Base-by-base conservation (phyloP, 2,888 invertebrate species). In the Drosophila quinaria region DNA sequence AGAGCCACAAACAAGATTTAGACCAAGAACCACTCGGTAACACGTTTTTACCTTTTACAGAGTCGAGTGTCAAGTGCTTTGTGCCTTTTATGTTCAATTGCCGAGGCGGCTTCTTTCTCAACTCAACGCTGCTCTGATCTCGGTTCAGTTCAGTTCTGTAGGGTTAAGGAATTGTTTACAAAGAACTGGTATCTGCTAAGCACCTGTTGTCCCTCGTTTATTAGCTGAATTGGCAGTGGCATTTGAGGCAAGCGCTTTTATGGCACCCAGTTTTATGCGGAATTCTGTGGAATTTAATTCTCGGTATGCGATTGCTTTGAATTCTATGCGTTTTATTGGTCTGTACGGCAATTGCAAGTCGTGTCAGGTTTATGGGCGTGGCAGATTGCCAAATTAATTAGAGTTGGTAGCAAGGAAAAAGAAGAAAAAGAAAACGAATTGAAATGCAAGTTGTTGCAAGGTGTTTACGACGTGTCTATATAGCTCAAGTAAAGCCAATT, bases 141-240 rank as follows among this genome's bases (percentile, higher is more conserved):
- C 22, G 41, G 54, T 52, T 60, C 5, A 55, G 25, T 19, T 50
- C 13, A 3, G 5, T 17, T 22, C 8, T 47, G 29, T n/a, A 50
- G 50, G 50, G 50, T 19, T 35, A 19, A 17, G 19, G 19, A 49
- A 13, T 17, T 33, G 31, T 33, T 13, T 33, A 31, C 0, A 49
- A 49, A 25, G 60, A 62, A 61, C 25, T 25, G 25, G 5, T 25
- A 6, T 5, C 25, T 9, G 68, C 33, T 66, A 35, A 22, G 54
- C 75, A 85, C 82, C 82, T 86, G 88, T 80, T 79, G 74, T 44
- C 55, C 60, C 67, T 74, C 74, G 65, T 86, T 88, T 85, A 88
- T 80, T 80, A 76, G 71, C 80, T 68, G 88, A 80, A 86, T 83
- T 86, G 84, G 70, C 75, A 25, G 25, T 70, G 72, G 68, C 62